These are phyloP conservation scores for Heteractis magnifica DNA, from an alignment of 92 coral and sea anemone species.

Conservation along the genomic window DNA sequence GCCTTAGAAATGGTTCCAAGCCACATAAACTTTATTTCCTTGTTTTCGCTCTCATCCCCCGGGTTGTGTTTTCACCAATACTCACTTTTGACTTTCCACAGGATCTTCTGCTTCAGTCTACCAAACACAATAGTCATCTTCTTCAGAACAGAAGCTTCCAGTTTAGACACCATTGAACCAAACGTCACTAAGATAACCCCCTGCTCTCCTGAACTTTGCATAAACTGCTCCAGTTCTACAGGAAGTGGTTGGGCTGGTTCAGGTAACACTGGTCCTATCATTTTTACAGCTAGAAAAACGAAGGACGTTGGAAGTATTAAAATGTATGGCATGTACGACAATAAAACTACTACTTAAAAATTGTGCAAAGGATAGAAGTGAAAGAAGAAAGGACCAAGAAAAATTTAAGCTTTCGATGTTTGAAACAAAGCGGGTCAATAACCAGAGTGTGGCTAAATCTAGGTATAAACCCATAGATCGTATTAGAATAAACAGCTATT, in stretches of 20 bases:
- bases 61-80: neutral
- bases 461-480: no score
- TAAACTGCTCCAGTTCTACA: slow-evolving; percentile 47
- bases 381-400: no score
- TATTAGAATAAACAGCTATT: no score
- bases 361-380: no score
- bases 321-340: neutral
- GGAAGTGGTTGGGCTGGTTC: slow-evolving; percentile 48
- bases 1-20: neutral
- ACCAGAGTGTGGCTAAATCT: no score
- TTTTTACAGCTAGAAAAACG: slow-evolving; percentile 16
- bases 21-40: no score
- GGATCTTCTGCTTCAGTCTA: slow-evolving; percentile 36
- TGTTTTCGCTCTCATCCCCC: no score
- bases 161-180: slow-evolving; percentile 36
- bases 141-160: slow-evolving; percentile 8
- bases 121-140: slow-evolving; percentile 34
- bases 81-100: slow-evolving; percentile 32
- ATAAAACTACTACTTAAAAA: neutral
- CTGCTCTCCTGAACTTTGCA: slow-evolving; percentile 48
- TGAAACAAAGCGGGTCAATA: no score
- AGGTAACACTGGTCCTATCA: slow-evolving; percentile 40
- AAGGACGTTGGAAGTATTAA: neutral
- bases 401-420: no score
- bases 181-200: slow-evolving; percentile 44